These are phyloP conservation scores for Eilema caniola DNA, from an alignment of 2,888 invertebrate genomes.

Conservation along the genomic window DNA sequence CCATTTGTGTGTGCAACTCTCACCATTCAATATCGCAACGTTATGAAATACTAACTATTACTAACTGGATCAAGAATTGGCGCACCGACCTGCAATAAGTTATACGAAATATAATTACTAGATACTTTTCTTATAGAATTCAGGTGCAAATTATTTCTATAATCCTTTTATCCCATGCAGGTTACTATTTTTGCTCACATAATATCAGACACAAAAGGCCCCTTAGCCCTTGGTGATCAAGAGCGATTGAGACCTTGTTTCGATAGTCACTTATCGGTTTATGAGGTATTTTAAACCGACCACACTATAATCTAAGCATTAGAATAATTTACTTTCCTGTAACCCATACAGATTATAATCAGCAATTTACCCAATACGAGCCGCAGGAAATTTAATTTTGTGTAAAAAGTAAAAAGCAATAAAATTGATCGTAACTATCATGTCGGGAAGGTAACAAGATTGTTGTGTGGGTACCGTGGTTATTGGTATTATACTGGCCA, in stretches of 20 bases:
- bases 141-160: conserved; percentile 15
- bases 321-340: conserved; percentile 61
- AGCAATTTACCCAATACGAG: conserved; percentile 65
- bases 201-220: conserved; percentile 20
- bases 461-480: conserved; percentile 63
- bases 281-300: conserved; percentile 39
- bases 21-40: conserved; percentile 75
- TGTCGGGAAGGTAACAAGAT: conserved; percentile 75
- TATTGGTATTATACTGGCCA: conserved; percentile 61
- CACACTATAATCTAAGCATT: conserved; percentile 56
- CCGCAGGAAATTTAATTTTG: conserved; percentile 64
- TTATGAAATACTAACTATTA: conserved; percentile 68
- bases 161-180: conserved; percentile 2
- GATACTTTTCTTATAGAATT: conserved; percentile 33
- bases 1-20: conserved; percentile 67
- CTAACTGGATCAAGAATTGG: conserved; percentile 74
- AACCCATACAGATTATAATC: conserved; percentile 67
- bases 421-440: conserved; percentile 76
- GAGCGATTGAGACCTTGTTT: conserved; percentile 41
- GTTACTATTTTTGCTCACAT: background rate
- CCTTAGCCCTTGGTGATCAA: conserved; percentile 23
- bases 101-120: conserved; percentile 57
- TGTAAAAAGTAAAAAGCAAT: conserved; percentile 69
- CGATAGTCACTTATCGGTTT: conserved; percentile 36
- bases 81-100: conserved; percentile 64